A percentile compares a stretch with the other conserved stretches of the same genome.
Evolutionary conservation across 2,113 vertebrate genomes (phyloP).

Genomic region (Meleagris gallopavo): DNA sequence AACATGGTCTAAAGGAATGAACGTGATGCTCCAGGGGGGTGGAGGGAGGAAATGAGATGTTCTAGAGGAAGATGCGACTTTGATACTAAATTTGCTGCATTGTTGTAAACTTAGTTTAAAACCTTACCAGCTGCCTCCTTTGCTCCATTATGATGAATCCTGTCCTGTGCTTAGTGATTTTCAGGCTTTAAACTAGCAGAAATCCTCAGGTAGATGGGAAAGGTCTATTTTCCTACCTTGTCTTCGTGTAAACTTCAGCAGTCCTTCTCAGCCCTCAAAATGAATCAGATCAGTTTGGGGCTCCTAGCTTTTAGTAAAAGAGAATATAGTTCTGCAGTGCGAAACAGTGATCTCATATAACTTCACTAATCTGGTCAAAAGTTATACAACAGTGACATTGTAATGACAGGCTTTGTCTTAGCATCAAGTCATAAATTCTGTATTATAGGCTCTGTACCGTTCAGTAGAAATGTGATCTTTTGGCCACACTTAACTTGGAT

Average conservation of each 20-base stretch:
- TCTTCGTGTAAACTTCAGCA: background rate
- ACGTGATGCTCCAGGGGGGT: background rate
- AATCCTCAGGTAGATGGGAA: background rate
- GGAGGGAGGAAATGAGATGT: conserved; percentile 2
- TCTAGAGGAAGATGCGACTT: conserved; percentile 27
- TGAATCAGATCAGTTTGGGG: background rate
- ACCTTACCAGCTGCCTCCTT: conserved; percentile 18
- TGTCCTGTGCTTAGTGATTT: background rate
- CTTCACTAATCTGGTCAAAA: background rate
- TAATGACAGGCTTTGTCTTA: background rate
- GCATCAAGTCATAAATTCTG: background rate
- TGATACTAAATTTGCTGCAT: conserved; percentile 1
- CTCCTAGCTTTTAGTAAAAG: background rate
- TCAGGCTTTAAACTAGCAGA: background rate
- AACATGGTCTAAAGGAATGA: conserved; percentile 30
- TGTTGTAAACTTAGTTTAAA: conserved; percentile 12
- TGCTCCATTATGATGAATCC: conserved; percentile 20
- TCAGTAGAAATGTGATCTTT: background rate
- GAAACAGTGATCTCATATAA: background rate
- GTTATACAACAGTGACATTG: background rate
- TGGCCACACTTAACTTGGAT: background rate
- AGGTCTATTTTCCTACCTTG: background rate
- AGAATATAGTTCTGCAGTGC: background rate
- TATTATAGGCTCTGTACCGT: background rate
- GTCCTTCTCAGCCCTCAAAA: background rate